Evolutionary conservation across 2,888 invertebrate genomes (phyloP).

Genomic region (Pantelozetes paolii): DNA sequence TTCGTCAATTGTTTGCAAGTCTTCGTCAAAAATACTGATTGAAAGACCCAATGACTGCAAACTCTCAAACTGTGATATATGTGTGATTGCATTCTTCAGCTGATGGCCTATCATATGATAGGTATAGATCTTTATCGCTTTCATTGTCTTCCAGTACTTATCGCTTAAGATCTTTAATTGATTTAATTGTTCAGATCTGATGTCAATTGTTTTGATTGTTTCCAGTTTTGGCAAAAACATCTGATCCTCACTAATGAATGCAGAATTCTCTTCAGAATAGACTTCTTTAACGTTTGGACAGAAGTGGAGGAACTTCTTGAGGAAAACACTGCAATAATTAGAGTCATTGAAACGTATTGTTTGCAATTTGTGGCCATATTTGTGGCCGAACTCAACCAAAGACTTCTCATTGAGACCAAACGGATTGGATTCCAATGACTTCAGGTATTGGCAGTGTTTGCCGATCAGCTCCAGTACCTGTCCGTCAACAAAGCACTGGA

Average conservation of each 20-base stretch:
- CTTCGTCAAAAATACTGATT: slow-evolving; percentile 26
- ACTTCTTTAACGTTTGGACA: slow-evolving; percentile 19
- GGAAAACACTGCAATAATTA: slow-evolving; percentile 33
- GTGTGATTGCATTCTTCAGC: slow-evolving; percentile 19
- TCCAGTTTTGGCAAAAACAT: slow-evolving; percentile 30
- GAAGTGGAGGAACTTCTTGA: slow-evolving; percentile 23
- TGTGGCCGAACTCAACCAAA: background rate
- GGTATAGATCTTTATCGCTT: slow-evolving; percentile 25
- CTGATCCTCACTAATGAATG: slow-evolving; percentile 3
- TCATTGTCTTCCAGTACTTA: slow-evolving; percentile 16
- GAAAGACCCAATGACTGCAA: background rate
- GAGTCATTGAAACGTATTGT: slow-evolving; percentile 22
- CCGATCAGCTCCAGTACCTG: slow-evolving; percentile 2
- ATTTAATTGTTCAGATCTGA: slow-evolving; percentile 22
- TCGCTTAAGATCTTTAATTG: slow-evolving; percentile 27
- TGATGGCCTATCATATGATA: slow-evolving; percentile 33
- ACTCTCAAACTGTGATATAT: slow-evolving; percentile 24
- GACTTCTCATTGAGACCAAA: slow-evolving; percentile 20
- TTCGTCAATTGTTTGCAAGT: slow-evolving; percentile 12
- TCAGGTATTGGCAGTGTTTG: slow-evolving; percentile 10
- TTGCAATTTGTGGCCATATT: slow-evolving; percentile 26
- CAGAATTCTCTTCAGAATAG: slow-evolving; percentile 29
- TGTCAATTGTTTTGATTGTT: slow-evolving; percentile 23
- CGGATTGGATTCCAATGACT: slow-evolving; percentile 23
- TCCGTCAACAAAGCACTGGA: slow-evolving; percentile 19